Evolutionary conservation across 2,113 vertebrate species (phyloP).

Genomic region (Calypte anna): DNA sequence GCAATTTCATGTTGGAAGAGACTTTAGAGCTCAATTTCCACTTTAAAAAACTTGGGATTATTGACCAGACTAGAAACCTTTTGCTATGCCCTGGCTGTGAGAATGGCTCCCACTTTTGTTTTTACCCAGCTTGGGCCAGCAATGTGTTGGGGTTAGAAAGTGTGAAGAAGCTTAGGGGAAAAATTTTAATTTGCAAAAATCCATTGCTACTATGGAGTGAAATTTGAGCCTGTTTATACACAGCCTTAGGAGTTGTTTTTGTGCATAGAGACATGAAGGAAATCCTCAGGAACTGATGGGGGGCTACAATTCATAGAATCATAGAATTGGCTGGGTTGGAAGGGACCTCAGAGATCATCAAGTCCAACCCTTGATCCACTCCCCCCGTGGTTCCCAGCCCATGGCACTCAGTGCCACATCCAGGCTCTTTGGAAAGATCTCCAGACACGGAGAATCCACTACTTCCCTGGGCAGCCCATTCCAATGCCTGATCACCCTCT

Average conservation of each 20-base stretch:
- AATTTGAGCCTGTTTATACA: background rate
- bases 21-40: background rate
- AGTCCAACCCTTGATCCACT: too few relatives aligned
- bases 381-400: too few relatives aligned
- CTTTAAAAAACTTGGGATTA: background rate
- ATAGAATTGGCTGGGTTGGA: too few relatives aligned
- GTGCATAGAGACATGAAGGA: background rate
- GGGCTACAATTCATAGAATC: background rate
- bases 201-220: rapidly evolving
- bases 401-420: too few relatives aligned
- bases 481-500: too few relatives aligned
- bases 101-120: background rate
- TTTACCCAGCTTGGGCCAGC: background rate
- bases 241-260: background rate
- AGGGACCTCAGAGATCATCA: too few relatives aligned
- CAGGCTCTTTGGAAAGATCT: too few relatives aligned
- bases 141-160: background rate
- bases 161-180: background rate
- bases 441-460: too few relatives aligned
- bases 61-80: background rate
- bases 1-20: background rate
- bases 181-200: background rate
- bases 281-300: background rate
- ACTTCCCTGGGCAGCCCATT: too few relatives aligned
- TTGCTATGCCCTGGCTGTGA: background rate